phyloP scores from a whole-genome alignment of 2,888 invertebrate species.

The Ctena decussata region DNA sequence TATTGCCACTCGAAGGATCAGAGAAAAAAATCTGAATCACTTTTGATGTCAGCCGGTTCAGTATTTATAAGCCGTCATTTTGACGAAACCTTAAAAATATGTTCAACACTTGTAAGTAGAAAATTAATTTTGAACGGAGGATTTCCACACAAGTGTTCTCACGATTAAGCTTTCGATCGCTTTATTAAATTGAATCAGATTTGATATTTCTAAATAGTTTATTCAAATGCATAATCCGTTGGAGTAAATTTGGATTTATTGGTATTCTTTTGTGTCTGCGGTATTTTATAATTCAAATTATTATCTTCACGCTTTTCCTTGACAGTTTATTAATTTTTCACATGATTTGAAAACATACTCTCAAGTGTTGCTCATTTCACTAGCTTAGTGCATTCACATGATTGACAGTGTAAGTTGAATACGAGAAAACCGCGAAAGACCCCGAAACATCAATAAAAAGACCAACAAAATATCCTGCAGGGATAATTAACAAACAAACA shows the following conservation, averaged over 20 bases:
- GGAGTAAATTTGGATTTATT: background rate
- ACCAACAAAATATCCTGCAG: background rate
- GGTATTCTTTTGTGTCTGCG: conserved; percentile 1
- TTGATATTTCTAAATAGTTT: conserved; percentile 4
- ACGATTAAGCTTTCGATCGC: background rate
- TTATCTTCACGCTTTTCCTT: conserved; percentile 11
- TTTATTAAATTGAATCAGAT: background rate
- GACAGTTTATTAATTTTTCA: conserved; percentile 66
- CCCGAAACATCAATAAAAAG: background rate
- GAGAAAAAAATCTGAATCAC: background rate
- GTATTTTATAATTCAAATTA: conserved; percentile 1
- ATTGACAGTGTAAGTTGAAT: background rate
- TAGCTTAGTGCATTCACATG: background rate
- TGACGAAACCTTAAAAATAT: background rate
- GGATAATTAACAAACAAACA: conserved; percentile 6
- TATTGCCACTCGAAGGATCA: background rate
- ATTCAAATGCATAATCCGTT: conserved; percentile 2
- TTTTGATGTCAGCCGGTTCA: background rate
- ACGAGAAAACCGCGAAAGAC: background rate
- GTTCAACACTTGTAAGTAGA: conserved; percentile 5
- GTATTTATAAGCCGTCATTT: background rate
- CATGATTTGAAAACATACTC: conserved; percentile 43
- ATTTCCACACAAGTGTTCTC: background rate
- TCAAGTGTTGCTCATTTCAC: conserved; percentile 1
- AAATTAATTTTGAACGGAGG: background rate